Percentiles rank a stretch among this genome's conserved stretches.
These are phyloP conservation scores for Parasteatoda lunata DNA, from an alignment of 2,888 invertebrate species.

Conservation along the genomic window DNA sequence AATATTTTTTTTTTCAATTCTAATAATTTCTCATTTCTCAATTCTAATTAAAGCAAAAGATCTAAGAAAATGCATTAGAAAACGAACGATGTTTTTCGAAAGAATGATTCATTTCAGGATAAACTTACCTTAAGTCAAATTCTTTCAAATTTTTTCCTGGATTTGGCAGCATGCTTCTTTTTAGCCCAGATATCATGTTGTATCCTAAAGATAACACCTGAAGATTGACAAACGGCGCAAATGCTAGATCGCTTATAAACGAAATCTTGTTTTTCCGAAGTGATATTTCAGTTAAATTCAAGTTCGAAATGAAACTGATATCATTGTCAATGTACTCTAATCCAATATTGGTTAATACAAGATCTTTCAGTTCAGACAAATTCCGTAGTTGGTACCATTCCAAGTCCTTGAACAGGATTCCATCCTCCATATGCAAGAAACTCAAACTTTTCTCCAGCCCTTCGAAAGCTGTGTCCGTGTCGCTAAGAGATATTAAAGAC, in stretches of 20 bases:
- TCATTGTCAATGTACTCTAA: slow-evolving; percentile 6
- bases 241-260: slow-evolving; percentile 14
- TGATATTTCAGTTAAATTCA: slow-evolving; percentile 4
- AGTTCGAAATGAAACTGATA: slow-evolving; percentile 11
- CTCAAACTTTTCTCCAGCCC: slow-evolving; percentile 32
- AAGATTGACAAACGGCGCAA: slow-evolving; percentile 10
- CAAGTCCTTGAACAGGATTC: slow-evolving; percentile 9
- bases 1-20: too few relatives aligned
- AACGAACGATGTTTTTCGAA: too few relatives aligned
- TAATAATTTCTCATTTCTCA: too few relatives aligned
- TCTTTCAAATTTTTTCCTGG: slow-evolving; percentile 6
- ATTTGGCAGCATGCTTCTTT: slow-evolving; percentile 42
- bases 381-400: slow-evolving; percentile 24
- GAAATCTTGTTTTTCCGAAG: not conserved
- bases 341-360: slow-evolving; percentile 1
- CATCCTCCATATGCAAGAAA: slow-evolving; percentile 4
- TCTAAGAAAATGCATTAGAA: too few relatives aligned
- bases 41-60: too few relatives aligned
- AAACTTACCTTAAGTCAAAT: slow-evolving; percentile 31
- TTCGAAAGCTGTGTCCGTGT: slow-evolving; percentile 32
- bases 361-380: not conserved
- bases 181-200: slow-evolving; percentile 19
- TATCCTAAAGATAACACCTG: slow-evolving; percentile 3
- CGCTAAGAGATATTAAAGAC: slow-evolving; percentile 13
- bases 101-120: too few relatives aligned